Base-by-base conservation (phyloP, 2,113 vertebrate species). In the Mellivora capensis region DNA sequence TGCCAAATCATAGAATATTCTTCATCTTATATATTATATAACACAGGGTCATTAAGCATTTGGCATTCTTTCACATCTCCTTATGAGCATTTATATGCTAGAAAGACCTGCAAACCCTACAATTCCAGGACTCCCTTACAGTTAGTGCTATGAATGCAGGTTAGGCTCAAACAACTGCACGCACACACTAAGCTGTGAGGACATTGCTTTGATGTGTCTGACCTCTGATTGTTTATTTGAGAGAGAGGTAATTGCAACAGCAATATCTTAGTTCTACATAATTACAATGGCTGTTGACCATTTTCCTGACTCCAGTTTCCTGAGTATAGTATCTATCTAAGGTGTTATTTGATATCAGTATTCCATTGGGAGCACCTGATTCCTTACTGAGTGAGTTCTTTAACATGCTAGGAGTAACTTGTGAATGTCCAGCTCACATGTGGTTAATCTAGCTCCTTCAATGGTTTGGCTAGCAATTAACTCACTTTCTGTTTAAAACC, bases 341-440 rank as follows among this genome's bases (percentile, higher is more conserved):
- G 17, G 42, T 59, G 2, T 42, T 44, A 11, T 44, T 17, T 49
- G 29, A 83, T 25, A 47, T 25, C 42, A 9, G 1, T 12, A 34
- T 47, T 62, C 29, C 7, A 29, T 2, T 1, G 1, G 14, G 0
- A 34, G 12, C 3, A 25, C 4, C 0, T 10, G 23, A 59, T 37
- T 47, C 7, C 15, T 44, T 6, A 39, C 3, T 44, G 39, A 77
- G 8, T 44, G 54, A 83, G 23, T 52, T 72, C 31, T 11, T 2
- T 34, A 61, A 21, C 6, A 20, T 37, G 21, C n/a, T 37, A 27
- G 9, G 8, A 67, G 31, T 23, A 9, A 29, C 6, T 12, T 52
- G n/a, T 6, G 0, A 59, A 69, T 54, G 6, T 3, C 20, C 10
- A 49, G 7, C 20, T 85, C 42, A 69, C 7, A 54, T 3, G 23